A percentile compares a stretch with the other conserved stretches of the same genome.
Conservation (phyloP, 2,888 invertebrate genomes). For the Panopea generosa region DNA sequence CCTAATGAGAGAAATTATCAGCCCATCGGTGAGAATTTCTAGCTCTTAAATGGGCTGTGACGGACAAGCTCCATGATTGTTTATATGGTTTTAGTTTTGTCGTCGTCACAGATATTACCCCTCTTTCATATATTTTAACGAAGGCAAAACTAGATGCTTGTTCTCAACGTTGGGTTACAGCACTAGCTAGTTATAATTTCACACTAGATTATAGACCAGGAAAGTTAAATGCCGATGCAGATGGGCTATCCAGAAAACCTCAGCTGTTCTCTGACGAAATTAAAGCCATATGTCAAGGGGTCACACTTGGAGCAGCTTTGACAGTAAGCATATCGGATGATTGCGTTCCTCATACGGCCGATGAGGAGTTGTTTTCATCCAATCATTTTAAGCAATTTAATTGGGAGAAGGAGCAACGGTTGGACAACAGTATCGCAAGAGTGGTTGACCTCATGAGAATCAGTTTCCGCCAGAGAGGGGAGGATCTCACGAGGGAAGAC, state of each 20-base stretch:
- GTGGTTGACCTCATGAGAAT: not conserved
- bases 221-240: conserved; percentile 32
- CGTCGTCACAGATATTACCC: conserved; percentile 3
- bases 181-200: not conserved
- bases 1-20: conserved; percentile 15
- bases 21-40: conserved; percentile 3
- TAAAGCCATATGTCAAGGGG: conserved; percentile 7
- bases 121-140: not conserved
- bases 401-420: not conserved
- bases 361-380: not conserved
- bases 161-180: too few relatives aligned
- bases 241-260: conserved; percentile 22
- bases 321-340: not conserved
- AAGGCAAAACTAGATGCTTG: not conserved
- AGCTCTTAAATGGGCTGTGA: conserved; percentile 6
- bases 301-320: not conserved
- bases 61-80: conserved; percentile 2
- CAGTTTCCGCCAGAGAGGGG: conserved; percentile 14
- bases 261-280: not conserved
- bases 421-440: not conserved
- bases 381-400: not conserved
- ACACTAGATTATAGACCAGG: conserved; percentile 6
- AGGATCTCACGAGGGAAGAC: not conserved
- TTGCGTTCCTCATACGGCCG: conserved; percentile 10
- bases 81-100: not conserved